Evolutionary conservation across 2,888 invertebrate species (phyloP).

Genomic region (Nemoura dubitans): DNA sequence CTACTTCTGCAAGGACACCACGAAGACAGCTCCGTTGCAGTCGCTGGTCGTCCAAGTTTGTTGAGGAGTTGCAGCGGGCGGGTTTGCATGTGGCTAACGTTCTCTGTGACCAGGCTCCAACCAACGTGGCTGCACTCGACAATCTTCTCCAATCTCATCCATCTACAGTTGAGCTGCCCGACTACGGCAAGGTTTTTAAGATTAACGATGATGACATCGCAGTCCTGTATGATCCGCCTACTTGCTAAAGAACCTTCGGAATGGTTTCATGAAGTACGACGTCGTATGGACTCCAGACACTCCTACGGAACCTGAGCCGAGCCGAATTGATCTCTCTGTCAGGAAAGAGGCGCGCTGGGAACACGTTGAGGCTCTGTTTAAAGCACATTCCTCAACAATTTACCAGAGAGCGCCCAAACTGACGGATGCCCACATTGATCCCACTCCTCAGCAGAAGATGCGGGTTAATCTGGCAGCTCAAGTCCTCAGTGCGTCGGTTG

Average conservation of each 20-base stretch:
- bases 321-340: no score
- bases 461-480: no score
- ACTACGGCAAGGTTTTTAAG: conserved; percentile 34
- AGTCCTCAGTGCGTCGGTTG: no score
- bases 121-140: conserved; percentile 40
- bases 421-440: no score
- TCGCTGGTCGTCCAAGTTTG: conserved; percentile 42
- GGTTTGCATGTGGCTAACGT: conserved; percentile 44
- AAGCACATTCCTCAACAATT: no score
- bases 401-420: no score
- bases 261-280: no score
- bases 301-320: no score
- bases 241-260: conserved; percentile 42
- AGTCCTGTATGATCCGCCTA: conserved; percentile 45
- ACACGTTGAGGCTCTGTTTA: no score
- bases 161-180: not conserved
- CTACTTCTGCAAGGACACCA: conserved; percentile 43
- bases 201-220: conserved; percentile 42
- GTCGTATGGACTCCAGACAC: no score
- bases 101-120: conserved; percentile 46
- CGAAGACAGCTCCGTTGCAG: conserved; percentile 33
- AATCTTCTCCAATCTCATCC: not conserved
- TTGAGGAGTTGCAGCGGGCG: conserved; percentile 31
- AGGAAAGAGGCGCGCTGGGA: no score
- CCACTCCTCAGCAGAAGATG: no score